Conservation (phyloP, 2,888 invertebrate genomes). For the Laspeyria flexula region DNA sequence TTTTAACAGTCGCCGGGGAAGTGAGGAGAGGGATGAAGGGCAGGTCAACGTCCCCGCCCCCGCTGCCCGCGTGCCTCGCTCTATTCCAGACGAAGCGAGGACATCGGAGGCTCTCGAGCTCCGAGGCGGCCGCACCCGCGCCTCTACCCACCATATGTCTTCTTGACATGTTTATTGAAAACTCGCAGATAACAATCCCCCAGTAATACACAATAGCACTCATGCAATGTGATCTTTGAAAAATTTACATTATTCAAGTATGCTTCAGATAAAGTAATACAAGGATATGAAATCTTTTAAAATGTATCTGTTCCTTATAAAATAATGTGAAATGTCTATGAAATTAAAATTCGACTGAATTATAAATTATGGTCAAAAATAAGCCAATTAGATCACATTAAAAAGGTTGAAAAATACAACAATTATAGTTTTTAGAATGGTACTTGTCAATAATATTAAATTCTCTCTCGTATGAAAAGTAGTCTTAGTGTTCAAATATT, state of each 20-base stretch:
- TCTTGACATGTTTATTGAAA: conserved; percentile 59
- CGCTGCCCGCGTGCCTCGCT: conserved; percentile 37
- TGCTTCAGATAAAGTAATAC: no score
- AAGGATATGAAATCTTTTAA: no score
- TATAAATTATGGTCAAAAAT: no score
- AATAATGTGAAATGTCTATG: no score
- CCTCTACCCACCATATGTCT: conserved; percentile 46
- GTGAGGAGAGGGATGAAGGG: conserved; percentile 61
- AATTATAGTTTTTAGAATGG: no score
- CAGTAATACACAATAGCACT: conserved; percentile 47
- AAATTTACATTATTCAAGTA: conserved; percentile 11
- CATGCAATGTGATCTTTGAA: conserved; percentile 39
- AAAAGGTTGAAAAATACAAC: no score
- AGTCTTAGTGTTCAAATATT: no score
- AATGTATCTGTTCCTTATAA: no score
- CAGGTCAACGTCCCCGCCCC: conserved; percentile 70
- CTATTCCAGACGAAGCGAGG: conserved; percentile 47
- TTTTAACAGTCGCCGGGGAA: conserved; percentile 49
- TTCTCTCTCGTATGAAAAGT: no score
- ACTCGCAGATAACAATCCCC: conserved; percentile 47
- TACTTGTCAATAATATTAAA: no score
- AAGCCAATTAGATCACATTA: no score
- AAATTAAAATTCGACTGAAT: no score
- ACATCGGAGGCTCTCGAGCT: conserved; percentile 43
- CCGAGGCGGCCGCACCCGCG: conserved; percentile 37